A percentile compares a stretch with the other conserved stretches of the same genome.
Conservation (phyloP, 1,140 invertebrate genomes). For the Homarus americanus region DNA sequence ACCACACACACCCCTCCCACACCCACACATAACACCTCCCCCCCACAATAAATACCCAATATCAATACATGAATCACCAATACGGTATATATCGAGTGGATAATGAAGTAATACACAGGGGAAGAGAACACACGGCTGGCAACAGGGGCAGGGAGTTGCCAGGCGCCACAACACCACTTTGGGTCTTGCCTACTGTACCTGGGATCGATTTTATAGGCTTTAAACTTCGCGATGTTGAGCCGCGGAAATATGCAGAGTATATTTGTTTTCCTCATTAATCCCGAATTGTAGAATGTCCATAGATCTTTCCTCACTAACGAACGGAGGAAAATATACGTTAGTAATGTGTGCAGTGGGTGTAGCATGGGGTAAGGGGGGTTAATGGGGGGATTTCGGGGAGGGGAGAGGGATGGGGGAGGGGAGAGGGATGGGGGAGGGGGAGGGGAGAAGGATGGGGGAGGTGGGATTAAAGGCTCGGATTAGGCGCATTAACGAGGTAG, state of each 20-base stretch:
- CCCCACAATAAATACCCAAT: no score
- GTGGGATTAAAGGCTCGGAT: constrained; percentile 19
- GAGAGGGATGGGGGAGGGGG: not conserved
- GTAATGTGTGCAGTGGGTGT: not conserved
- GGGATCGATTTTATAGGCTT: constrained; percentile 59
- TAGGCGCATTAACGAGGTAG: constrained; percentile 49
- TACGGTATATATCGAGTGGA: not conserved
- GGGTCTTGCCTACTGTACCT: constrained; percentile 41
- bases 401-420: not conserved
- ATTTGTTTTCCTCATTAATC: constrained; percentile 3
- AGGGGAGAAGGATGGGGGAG: not conserved
- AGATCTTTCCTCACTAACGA: not conserved
- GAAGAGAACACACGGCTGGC: not conserved
- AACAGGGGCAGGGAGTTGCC: constrained; percentile 12
- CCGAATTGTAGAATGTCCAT: not conserved
- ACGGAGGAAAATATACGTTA: not conserved
- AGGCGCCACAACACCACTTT: not conserved
- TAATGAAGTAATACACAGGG: not conserved
- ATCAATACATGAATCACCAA: not conserved
- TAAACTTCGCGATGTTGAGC: constrained; percentile 34
- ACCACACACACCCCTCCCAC: no score
- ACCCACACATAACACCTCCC: no score
- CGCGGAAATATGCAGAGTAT: not conserved
- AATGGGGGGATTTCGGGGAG: not conserved
- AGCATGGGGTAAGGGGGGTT: not conserved